Evolutionary conservation across 2,113 vertebrate genomes (phyloP).

Genomic region (Orthonyx spaldingii): DNA sequence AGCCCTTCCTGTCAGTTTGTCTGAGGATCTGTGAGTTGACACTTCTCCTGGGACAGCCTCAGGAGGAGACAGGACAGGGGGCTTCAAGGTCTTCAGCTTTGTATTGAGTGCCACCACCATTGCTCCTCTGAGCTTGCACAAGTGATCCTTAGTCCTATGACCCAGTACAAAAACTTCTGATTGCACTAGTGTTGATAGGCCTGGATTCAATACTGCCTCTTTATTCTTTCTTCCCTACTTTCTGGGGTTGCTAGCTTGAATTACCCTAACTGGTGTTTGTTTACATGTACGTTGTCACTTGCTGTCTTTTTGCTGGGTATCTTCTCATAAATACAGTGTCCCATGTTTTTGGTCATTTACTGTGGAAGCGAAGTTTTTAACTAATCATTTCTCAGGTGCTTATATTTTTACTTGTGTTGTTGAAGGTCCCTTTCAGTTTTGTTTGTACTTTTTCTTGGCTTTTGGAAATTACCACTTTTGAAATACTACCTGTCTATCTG

Average conservation of each 20-base stretch:
- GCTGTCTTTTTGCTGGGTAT: not conserved
- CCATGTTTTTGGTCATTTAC: not conserved
- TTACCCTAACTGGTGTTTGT: not conserved
- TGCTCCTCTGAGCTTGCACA: not conserved
- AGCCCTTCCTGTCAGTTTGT: not conserved
- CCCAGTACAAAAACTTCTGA: not conserved
- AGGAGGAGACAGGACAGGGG: not conserved
- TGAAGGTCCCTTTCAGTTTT: not conserved
- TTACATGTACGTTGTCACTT: not conserved
- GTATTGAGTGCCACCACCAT: no score
- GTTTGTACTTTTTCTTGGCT: not conserved
- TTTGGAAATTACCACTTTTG: not conserved
- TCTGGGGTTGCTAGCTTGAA: not conserved
- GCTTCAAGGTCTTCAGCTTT: not conserved
- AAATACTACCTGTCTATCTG: not conserved
- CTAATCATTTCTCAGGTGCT: not conserved
- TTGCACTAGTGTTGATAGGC: not conserved
- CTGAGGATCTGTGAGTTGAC: fast-evolving
- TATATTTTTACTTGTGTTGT: not conserved
- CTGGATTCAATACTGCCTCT: not conserved
- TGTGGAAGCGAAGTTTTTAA: not conserved
- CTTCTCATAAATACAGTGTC: not conserved
- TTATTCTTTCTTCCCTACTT: not conserved
- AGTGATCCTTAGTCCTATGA: not conserved
- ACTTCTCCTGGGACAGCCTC: not conserved